A percentile compares a stretch with the other conserved stretches of the same genome.
Conservation (phyloP, 2,888 invertebrate genomes). For the Eilema sororculum region DNA sequence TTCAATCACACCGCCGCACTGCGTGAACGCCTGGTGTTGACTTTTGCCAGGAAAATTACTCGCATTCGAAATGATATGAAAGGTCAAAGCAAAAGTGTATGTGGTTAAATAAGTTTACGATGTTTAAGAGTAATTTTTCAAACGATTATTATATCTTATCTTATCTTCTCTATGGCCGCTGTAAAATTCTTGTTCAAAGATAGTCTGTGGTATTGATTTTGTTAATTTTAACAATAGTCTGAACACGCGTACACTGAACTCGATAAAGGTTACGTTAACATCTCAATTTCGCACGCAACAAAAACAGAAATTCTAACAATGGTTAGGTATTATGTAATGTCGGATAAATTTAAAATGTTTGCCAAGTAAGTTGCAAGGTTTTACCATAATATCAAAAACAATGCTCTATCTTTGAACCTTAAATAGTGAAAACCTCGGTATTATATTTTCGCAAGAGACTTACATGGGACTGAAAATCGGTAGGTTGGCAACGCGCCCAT, state of each 20-base stretch:
- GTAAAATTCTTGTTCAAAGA: background rate
- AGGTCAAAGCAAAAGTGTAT: constrained; percentile 12
- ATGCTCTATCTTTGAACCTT: too few species aligned
- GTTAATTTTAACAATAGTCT: background rate
- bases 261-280: constrained; percentile 3
- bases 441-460: background rate
- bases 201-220: background rate
- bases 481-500: background rate
- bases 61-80: constrained; percentile 15
- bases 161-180: background rate
- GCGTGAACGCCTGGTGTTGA: constrained; percentile 24
- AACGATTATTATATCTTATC: background rate
- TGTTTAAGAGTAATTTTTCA: background rate
- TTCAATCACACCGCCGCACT: constrained; percentile 36
- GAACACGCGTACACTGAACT: constrained; percentile 13
- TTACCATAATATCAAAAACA: background rate
- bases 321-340: background rate
- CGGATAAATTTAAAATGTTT: background rate
- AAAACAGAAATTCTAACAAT: background rate
- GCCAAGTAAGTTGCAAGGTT: background rate
- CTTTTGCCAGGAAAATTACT: constrained; percentile 22
- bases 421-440: background rate
- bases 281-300: background rate
- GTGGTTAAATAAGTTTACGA: constrained; percentile 4
- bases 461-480: background rate